Base-by-base conservation (phyloP, 2,797 vertebrate genomes). In the Eulemur albifrons region DNA sequence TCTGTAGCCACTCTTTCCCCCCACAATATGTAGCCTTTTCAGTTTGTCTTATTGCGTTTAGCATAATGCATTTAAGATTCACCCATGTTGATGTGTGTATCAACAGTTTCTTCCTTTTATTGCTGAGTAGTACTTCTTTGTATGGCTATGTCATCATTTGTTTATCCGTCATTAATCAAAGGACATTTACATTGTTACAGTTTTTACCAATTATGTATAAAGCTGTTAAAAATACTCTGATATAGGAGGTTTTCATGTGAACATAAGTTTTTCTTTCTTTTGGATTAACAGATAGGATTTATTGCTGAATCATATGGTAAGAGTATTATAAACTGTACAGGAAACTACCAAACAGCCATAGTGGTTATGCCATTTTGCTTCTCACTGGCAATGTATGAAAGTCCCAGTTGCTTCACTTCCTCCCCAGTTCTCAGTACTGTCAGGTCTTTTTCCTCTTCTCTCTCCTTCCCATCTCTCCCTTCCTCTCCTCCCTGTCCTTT, bases 151-250 rank as follows among this genome's bases (percentile, higher is more conserved):
- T 25, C 17, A 30, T 20, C 9, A 15, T 72, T 85, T 48, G 40
- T 77, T 54, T 70, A 69, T 38, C 12, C 5, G 73, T 77, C 17
- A 48, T 13, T 2, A 82, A 2, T 27, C 38, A 7, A 79, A 93
- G 25, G 14, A 15, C 17, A 52, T 93, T 82, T 43, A 5, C 0
- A 14, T 82, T 85, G 4, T 69, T 90, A 50, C 0, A 43, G 6
- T 77, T 77, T 80, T 90, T 92, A 77, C 7, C 21, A 96, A 18
- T 63, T 86, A 57, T 38, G 13, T 72, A 40, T 40, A 65, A 82
- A 93, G 11, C 10, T 9, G 8, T n/a, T 67, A 30, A 11, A 94
- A 84, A 92, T 15, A 40, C 45, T 73, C 45, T 65, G 27, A 89
- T 80, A 38, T 9, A 90, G 4, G n/a, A 23, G 1, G 32, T 54